phyloP scores from a whole-genome alignment of 2,888 invertebrate genomes.

The Belgica antarctica region DNA sequence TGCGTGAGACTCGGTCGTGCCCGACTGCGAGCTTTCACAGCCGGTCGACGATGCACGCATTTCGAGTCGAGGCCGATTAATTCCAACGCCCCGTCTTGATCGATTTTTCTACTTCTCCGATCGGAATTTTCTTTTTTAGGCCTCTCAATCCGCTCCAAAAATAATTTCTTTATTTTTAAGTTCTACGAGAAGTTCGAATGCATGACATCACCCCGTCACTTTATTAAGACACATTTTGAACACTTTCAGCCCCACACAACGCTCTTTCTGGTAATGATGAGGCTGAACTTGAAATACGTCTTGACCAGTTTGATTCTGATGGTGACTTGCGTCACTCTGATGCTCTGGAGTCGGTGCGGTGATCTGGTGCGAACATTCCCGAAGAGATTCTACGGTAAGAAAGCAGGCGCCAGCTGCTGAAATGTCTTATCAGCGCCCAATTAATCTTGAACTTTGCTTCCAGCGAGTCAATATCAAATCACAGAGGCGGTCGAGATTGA shows the following conservation, averaged over 20 bases:
- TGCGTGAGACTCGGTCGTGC: no score
- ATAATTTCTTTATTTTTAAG: conserved; percentile 9
- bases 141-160: not conserved
- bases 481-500: conserved; percentile 68
- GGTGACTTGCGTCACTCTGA: conserved; percentile 67
- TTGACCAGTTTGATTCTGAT: conserved; percentile 64
- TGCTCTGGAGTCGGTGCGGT: conserved; percentile 75
- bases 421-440: conserved; percentile 45
- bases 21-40: no score
- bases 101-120: not conserved
- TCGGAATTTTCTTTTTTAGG: not conserved
- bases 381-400: conserved; percentile 36
- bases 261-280: conserved; percentile 65
- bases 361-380: conserved; percentile 53
- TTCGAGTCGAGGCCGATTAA: no score
- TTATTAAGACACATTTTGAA: not conserved
- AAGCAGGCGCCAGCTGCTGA: conserved; percentile 49
- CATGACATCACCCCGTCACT: not conserved
- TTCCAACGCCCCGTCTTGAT: not conserved
- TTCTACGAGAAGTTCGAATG: not conserved
- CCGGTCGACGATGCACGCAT: no score
- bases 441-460: conserved; percentile 2
- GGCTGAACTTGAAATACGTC: conserved; percentile 73
- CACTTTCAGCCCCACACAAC: conserved; percentile 50
- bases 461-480: conserved; percentile 47